A percentile compares a stretch with the other conserved stretches of the same genome.
These are phyloP conservation scores for Cecropterus lyciades DNA, from an alignment of 1,140 invertebrate species.

Conservation along the genomic window DNA sequence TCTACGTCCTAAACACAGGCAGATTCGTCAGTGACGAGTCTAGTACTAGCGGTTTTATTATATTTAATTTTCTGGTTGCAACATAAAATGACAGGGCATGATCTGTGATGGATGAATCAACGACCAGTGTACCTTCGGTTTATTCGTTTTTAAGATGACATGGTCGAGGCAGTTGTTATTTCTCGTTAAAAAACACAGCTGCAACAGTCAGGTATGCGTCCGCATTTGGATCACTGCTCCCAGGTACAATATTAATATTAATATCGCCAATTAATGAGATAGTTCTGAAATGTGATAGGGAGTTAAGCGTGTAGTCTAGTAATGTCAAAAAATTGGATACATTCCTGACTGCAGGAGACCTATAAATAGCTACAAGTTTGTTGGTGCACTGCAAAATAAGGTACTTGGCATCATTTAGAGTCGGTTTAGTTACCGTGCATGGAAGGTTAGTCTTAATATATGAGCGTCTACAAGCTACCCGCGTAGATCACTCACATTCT, in stretches of 20 bases:
- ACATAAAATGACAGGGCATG: conserved; percentile 23
- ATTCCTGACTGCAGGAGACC: conserved; percentile 12
- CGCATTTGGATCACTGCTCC: too few species aligned
- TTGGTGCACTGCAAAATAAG: neutral
- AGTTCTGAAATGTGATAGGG: too few species aligned
- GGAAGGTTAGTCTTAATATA: too few species aligned
- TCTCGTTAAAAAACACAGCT: neutral
- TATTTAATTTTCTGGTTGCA: neutral
- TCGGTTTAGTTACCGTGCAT: neutral
- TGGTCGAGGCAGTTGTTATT: neutral
- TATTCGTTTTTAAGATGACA: neutral
- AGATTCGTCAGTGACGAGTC: neutral
- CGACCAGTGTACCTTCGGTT: neutral
- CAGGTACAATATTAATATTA: too few species aligned
- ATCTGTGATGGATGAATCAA: conserved; percentile 18
- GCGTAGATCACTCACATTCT: too few species aligned
- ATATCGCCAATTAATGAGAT: too few species aligned
- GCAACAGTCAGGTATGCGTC: too few species aligned
- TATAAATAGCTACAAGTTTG: conserved; percentile 7
- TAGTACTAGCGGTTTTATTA: neutral
- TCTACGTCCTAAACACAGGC: neutral
- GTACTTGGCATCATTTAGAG: conserved; percentile 1
- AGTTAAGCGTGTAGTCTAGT: neutral
- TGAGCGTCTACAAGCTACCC: too few species aligned
- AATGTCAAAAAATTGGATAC: neutral